Evolutionary conservation across 1,140 invertebrate species (phyloP).

Genomic region (Maniola jurtina): DNA sequence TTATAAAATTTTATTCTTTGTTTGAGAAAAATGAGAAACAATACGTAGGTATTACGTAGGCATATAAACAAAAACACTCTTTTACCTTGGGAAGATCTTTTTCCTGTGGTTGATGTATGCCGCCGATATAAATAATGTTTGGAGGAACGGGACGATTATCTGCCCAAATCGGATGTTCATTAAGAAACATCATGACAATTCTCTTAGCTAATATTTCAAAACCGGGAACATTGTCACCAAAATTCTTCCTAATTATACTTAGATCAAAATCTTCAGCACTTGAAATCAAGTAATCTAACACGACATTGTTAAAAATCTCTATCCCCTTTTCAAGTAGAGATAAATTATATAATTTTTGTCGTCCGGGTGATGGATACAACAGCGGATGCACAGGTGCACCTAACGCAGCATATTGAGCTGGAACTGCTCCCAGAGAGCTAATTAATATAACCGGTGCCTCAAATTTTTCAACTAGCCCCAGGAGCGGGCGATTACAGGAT

Average conservation of each 20-base stretch:
- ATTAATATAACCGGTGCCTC: constrained; percentile 62
- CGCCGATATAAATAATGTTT: constrained; percentile 70
- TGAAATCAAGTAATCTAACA: constrained; percentile 7
- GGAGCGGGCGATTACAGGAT: constrained; percentile 24
- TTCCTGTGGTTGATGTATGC: constrained; percentile 68
- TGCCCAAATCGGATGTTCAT: constrained; percentile 69
- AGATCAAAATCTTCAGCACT: constrained; percentile 23
- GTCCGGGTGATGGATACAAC: constrained; percentile 19
- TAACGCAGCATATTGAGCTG: constrained; percentile 33
- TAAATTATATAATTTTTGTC: constrained; percentile 30
- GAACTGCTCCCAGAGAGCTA: constrained; percentile 39
- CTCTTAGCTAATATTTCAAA: constrained; percentile 67
- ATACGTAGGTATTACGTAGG: too few species aligned
- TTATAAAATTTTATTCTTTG: not conserved
- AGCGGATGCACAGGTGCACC: constrained; percentile 64
- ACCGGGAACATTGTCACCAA: constrained; percentile 56
- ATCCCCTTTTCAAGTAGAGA: constrained; percentile 41
- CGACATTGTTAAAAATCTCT: constrained; percentile 34
- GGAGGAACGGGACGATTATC: constrained; percentile 66
- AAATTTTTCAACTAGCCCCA: constrained; percentile 54
- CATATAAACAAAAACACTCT: not conserved
- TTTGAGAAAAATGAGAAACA: not conserved
- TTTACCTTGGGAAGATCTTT: constrained; percentile 42
- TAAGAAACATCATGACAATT: constrained; percentile 77
- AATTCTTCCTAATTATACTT: constrained; percentile 39